Percentiles rank a stretch among this genome's conserved stretches.
Evolutionary conservation across 92 coral and sea anemone species (phyloP).

Genomic region (Umimayanthus chanpuru): DNA sequence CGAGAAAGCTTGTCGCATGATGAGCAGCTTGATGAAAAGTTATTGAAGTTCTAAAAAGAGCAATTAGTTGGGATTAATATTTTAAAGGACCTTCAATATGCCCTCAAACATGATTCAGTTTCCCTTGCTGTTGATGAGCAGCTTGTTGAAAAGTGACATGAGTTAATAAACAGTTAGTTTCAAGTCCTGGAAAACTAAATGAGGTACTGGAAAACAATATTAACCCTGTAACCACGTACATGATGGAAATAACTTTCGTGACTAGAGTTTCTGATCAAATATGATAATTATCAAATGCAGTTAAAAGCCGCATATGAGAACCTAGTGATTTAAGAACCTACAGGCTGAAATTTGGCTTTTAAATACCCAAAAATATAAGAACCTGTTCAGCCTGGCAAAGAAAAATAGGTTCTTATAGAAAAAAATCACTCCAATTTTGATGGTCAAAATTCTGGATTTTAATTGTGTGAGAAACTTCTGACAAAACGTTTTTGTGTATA

Average conservation of each 20-base stretch:
- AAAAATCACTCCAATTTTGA: too few species aligned
- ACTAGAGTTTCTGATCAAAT: background rate
- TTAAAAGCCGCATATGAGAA: background rate
- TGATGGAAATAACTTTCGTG: background rate
- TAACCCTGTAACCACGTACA: background rate
- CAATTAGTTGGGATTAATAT: background rate
- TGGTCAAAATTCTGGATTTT: background rate
- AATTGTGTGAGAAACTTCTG: background rate
- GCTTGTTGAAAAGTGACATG: background rate
- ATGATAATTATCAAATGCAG: background rate
- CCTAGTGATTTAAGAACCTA: too few species aligned
- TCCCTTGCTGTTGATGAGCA: conserved; percentile 1
- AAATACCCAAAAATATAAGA: too few species aligned
- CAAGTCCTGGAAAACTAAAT: background rate
- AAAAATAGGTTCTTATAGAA: too few species aligned
- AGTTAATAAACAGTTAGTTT: background rate
- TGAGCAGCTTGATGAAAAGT: background rate
- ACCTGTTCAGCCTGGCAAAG: too few species aligned
- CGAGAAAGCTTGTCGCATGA: background rate
- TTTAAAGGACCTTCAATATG: background rate
- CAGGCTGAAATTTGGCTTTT: too few species aligned
- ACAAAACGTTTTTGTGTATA: background rate
- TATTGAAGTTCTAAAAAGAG: background rate
- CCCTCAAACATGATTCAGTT: background rate
- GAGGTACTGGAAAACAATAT: background rate